phyloP scores from a whole-genome alignment of 2,888 invertebrate species.

The Pheosia gnoma region DNA sequence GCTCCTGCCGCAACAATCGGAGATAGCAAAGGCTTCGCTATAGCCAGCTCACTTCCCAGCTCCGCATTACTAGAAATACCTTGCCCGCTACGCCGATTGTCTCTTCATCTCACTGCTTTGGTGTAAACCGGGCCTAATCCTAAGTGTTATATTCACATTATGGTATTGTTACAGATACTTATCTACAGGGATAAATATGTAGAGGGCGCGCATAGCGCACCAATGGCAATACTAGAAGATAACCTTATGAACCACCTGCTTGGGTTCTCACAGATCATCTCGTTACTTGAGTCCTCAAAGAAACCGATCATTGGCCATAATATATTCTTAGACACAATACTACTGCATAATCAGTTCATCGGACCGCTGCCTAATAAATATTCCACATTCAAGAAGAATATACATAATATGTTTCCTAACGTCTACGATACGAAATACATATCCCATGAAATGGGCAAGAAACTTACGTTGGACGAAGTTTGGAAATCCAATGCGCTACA shows the following conservation, averaged over 20 bases:
- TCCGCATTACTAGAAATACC: too few relatives aligned
- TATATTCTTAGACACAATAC: conserved; percentile 86
- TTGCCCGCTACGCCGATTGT: too few relatives aligned
- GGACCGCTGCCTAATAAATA: conserved; percentile 87
- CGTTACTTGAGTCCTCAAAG: conserved; percentile 80
- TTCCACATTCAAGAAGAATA: conserved; percentile 85
- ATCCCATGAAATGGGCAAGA: conserved; percentile 80
- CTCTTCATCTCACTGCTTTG: too few relatives aligned
- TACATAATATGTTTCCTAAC: conserved; percentile 85
- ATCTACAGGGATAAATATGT: conserved; percentile 69
- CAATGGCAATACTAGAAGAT: conserved; percentile 73
- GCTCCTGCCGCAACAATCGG: too few relatives aligned
- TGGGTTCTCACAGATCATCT: conserved; percentile 88
- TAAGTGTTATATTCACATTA: neutral
- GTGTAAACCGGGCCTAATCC: too few relatives aligned
- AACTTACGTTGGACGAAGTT: conserved; percentile 69
- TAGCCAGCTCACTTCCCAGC: too few relatives aligned
- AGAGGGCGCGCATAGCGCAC: conserved; percentile 64
- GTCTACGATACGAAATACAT: conserved; percentile 91
- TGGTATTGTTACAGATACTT: conserved; percentile 63
- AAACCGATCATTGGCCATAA: conserved; percentile 93
- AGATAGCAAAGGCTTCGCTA: too few relatives aligned
- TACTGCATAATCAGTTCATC: conserved; percentile 89
- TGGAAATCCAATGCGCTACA: conserved; percentile 82
- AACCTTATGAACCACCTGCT: conserved; percentile 77